Percentiles rank a stretch among this genome's conserved stretches.
phyloP scores from a whole-genome alignment of 2,888 invertebrate species.

The Lasius platythorax region DNA sequence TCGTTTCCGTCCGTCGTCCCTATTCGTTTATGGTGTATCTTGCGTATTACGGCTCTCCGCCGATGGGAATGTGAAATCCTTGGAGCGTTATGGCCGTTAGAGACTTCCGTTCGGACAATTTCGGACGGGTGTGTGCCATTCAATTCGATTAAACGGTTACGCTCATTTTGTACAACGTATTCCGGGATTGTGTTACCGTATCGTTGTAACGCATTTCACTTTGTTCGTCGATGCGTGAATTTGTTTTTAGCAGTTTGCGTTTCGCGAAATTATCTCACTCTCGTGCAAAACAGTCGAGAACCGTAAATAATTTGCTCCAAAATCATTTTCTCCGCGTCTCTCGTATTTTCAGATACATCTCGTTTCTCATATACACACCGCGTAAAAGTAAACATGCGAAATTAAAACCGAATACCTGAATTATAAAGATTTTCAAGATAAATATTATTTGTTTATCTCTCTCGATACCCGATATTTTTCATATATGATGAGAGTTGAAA shows the following conservation, averaged over 20 bases:
- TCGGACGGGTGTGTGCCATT: constrained; percentile 18
- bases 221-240: constrained; percentile 43
- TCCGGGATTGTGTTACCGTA: constrained; percentile 45
- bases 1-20: constrained; percentile 63
- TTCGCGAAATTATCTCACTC: background rate
- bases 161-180: constrained; percentile 27
- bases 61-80: constrained; percentile 43
- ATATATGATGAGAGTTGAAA: background rate
- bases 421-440: background rate
- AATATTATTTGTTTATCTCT: constrained; percentile 3
- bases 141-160: constrained; percentile 52
- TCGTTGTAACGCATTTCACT: background rate
- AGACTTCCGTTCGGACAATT: constrained; percentile 20
- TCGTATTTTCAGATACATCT: background rate
- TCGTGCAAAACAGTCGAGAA: background rate
- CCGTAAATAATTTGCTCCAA: background rate
- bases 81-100: constrained; percentile 26
- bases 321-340: background rate
- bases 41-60: constrained; percentile 18
- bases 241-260: background rate
- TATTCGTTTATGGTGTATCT: constrained; percentile 51
- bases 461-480: background rate
- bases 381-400: background rate
- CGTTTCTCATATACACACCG: background rate
- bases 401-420: background rate